Evolutionary conservation across 2,113 vertebrate species (phyloP).

Genomic region (Callorhinus ursinus): DNA sequence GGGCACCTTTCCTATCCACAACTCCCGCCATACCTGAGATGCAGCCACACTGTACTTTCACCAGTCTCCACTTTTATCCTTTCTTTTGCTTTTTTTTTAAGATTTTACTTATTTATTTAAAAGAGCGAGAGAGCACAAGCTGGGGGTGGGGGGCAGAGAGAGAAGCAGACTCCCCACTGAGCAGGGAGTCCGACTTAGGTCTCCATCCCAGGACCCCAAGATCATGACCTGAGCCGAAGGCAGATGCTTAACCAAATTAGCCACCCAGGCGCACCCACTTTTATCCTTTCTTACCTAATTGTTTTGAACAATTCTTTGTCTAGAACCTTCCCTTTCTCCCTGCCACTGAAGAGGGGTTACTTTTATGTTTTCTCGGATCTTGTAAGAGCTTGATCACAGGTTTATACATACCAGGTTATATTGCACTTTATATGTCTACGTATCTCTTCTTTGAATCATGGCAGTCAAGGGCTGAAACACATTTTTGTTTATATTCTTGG

Average conservation of each 20-base stretch:
- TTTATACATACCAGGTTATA: background rate
- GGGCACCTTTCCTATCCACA: background rate
- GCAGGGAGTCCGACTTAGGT: background rate
- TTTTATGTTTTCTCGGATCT: background rate
- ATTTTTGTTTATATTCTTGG: background rate
- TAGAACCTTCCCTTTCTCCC: background rate
- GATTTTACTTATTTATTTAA: background rate
- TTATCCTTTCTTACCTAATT: background rate
- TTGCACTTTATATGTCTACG: background rate
- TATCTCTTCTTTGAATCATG: background rate
- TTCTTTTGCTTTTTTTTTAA: background rate
- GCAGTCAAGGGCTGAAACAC: background rate
- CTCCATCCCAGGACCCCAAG: background rate
- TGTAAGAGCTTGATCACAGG: background rate
- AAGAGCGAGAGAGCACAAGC: background rate
- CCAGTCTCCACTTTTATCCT: background rate
- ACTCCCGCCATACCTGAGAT: background rate
- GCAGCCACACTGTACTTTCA: background rate
- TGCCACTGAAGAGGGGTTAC: background rate
- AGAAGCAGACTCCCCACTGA: background rate
- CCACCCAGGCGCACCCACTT: background rate
- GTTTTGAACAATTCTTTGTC: background rate
- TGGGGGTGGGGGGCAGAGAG: background rate
- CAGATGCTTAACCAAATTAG: background rate
- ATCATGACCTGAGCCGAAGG: background rate